Base-by-base conservation (phyloP, 2,113 vertebrate genomes). In the Phylloscopus trochiloides region DNA sequence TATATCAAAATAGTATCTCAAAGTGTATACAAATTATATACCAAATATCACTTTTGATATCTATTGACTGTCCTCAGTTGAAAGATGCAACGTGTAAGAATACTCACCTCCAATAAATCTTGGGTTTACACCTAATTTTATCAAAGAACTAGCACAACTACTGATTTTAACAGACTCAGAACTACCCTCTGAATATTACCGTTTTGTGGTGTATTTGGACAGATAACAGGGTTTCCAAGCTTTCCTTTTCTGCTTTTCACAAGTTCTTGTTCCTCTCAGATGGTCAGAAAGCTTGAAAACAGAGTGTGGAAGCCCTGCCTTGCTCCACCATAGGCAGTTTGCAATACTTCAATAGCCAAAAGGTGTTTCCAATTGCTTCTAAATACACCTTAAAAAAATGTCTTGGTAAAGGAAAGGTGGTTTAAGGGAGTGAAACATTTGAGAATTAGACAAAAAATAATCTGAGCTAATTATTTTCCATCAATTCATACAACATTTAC, bases 291-390 rank as follows among this genome's bases (percentile, higher is more conserved):
- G 11, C 31, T 81, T 52, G 21, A 61, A 86, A 55, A 36, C 12
- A 21, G 20, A 22, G 5, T 28, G 12, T 17, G 18, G 75, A 79
- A 67, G 16, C 5, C 11, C 16, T 8, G 43, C 4, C 3, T 1
- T 1, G 0, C 6, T 5, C 4, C 36, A 58, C 9, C 48, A 14
- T 2, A 54, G 5, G 6, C 24, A 48, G 8, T 68, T 61, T 15
- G 12, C 16, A 59, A 24, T n/a, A 47, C 6, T 14, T 68, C 31
- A 63, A 2, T 12, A 79, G 57, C 8, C 31, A 67, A 61, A 48
- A 43, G 12, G 3, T 63, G 14, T 55, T 81, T 63, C 28, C 32
- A 72, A 7, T 48, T 92, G 28, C 14, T 80, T 40, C 31, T 70
- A 73, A 72, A 70, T 36, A 50, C 2, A 3, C 7, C 5, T 71